phyloP scores from a whole-genome alignment of 2,797 vertebrate genomes.

The Alfaro cultratus region DNA sequence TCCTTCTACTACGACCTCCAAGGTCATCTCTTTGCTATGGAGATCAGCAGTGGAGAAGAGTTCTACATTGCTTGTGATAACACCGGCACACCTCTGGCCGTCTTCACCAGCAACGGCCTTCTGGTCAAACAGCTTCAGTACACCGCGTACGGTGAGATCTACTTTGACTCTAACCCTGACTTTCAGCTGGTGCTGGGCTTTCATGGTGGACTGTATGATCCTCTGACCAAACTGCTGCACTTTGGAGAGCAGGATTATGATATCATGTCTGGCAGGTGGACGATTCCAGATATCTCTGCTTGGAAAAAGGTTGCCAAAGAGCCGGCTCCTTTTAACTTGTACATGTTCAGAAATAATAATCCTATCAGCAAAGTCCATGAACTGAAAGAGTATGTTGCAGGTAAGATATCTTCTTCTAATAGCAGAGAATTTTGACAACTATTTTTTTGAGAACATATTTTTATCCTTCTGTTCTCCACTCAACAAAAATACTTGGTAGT shows the following conservation, averaged over 20 bases:
- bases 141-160: slow-evolving; percentile 96
- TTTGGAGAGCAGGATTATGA: slow-evolving; percentile 97
- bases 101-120: slow-evolving; percentile 96
- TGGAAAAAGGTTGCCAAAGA: slow-evolving; percentile 92
- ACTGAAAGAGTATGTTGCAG: slow-evolving; percentile 95
- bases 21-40: slow-evolving; percentile 98
- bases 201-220: slow-evolving; percentile 95
- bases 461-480: background rate
- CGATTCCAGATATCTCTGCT: slow-evolving; percentile 91
- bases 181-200: slow-evolving; percentile 97
- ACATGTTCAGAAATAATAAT: slow-evolving; percentile 98
- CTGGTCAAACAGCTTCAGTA: slow-evolving; percentile 99
- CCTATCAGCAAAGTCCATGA: slow-evolving; percentile 97
- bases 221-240: slow-evolving; percentile 94
- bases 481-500: background rate
- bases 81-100: slow-evolving; percentile 92
- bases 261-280: slow-evolving; percentile 96
- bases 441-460: background rate
- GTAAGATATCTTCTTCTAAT: slow-evolving; percentile 73
- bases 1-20: slow-evolving; percentile 98
- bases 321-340: slow-evolving; percentile 94
- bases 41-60: slow-evolving; percentile 97
- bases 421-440: background rate
- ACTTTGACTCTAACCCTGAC: slow-evolving; percentile 97
- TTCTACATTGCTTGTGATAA: slow-evolving; percentile 98